Evolutionary conservation across 1,140 invertebrate species (phyloP).

Genomic region (Brachionus angularis): DNA sequence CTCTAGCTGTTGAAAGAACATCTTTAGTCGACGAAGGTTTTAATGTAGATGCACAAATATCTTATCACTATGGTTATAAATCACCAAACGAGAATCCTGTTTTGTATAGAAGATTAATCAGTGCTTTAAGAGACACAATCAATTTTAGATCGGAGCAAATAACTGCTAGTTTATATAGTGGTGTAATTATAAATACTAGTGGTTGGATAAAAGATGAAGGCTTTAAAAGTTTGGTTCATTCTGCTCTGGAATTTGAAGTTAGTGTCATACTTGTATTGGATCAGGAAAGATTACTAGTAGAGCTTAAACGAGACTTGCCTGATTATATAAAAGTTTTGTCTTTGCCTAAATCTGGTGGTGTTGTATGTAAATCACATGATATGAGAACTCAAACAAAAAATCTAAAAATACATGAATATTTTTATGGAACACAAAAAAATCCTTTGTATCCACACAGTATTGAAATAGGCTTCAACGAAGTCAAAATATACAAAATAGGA

Average conservation of each 20-base stretch:
- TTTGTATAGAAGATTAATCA: constrained; percentile 77
- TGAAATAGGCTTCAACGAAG: constrained; percentile 72
- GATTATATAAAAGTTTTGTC: constrained; percentile 79
- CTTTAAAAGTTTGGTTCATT: constrained; percentile 64
- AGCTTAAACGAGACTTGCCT: constrained; percentile 85
- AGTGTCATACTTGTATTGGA: constrained; percentile 92
- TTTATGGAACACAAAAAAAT: constrained; percentile 74
- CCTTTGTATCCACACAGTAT: constrained; percentile 81
- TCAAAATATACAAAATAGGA: constrained; percentile 38
- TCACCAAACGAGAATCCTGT: constrained; percentile 71
- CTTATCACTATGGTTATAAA: constrained; percentile 89
- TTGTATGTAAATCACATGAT: constrained; percentile 59
- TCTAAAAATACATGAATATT: constrained; percentile 79
- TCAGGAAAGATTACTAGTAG: constrained; percentile 90
- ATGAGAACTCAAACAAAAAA: constrained; percentile 31
- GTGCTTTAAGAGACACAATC: constrained; percentile 76
- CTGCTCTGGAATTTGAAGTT: constrained; percentile 87
- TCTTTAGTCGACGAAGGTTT: constrained; percentile 84
- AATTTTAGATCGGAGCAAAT: constrained; percentile 77
- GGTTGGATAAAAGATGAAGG: constrained; percentile 87
- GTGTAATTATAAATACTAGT: constrained; percentile 95
- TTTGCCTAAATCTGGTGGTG: constrained; percentile 91
- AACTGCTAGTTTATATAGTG: constrained; percentile 75
- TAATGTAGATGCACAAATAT: constrained; percentile 65
- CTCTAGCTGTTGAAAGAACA: constrained; percentile 80